These are phyloP conservation scores for Phylloscopus collybita DNA, from an alignment of 2,797 vertebrate genomes.

Conservation along the genomic window DNA sequence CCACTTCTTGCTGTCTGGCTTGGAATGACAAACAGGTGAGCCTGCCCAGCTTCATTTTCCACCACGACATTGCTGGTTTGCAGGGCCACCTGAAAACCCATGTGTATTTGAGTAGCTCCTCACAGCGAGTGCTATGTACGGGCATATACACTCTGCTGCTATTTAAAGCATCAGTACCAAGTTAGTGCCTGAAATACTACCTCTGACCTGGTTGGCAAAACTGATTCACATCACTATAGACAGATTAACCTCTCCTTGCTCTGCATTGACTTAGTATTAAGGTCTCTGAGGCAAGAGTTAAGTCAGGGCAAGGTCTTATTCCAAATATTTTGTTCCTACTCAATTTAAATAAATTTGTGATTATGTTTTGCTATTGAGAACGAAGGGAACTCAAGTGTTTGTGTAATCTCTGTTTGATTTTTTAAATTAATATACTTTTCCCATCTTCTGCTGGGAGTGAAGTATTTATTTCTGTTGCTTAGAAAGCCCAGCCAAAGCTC, in stretches of 20 bases:
- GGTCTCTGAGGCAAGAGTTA: background rate
- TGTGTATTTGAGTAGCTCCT: background rate
- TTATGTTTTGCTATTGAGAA: background rate
- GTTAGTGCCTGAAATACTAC: background rate
- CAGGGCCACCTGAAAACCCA: background rate
- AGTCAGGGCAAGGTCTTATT: background rate
- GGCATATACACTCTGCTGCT: background rate
- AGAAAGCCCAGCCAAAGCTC: conserved; percentile 14
- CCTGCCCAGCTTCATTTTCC: background rate
- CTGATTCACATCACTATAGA: background rate
- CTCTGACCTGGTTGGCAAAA: conserved; percentile 36
- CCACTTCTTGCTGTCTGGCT: background rate
- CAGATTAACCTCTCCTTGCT: background rate
- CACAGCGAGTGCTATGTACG: conserved; percentile 25
- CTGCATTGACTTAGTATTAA: background rate
- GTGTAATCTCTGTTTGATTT: background rate
- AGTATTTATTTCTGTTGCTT: conserved; percentile 17
- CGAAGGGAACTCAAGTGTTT: background rate
- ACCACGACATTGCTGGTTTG: background rate
- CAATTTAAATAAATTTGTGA: background rate
- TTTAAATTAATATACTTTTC: background rate
- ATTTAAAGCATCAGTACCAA: conserved; percentile 41
- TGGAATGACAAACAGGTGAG: background rate
- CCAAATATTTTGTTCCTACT: background rate
- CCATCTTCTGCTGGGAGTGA: background rate